A percentile compares a stretch with the other conserved stretches of the same genome.
Conservation (phyloP, 2,888 invertebrate species). For the Cancer borealis region DNA sequence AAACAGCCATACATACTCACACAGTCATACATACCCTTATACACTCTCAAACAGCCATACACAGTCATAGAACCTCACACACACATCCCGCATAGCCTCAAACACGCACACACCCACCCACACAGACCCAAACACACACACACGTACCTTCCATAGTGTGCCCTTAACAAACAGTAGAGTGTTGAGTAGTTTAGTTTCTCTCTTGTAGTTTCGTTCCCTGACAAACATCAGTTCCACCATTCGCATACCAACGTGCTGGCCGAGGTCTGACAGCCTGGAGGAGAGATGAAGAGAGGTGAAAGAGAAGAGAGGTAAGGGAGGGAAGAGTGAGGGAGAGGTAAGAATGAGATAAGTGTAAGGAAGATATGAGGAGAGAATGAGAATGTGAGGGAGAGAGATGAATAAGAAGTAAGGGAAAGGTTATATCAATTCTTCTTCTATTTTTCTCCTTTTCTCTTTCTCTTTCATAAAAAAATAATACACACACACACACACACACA, state of each 20-base stretch:
- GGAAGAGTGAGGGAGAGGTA: background rate
- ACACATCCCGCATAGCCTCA: conserved; percentile 92
- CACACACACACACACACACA: no score
- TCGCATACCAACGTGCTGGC: conserved; percentile 95
- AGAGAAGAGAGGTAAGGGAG: background rate
- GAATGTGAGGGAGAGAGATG: no score
- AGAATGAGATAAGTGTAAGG: no score
- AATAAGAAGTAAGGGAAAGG: no score
- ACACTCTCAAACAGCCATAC: conserved; percentile 81
- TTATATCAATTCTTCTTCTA: no score
- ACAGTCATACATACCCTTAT: no score
- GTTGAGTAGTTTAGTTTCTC: conserved; percentile 96
- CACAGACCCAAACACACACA: background rate
- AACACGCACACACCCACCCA: background rate
- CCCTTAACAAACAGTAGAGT: conserved; percentile 97
- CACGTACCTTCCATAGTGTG: conserved; percentile 95
- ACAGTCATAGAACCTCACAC: background rate
- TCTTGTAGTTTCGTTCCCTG: conserved; percentile 94
- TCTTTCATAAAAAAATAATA: no score
- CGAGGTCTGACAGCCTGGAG: conserved; percentile 94
- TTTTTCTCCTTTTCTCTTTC: no score
- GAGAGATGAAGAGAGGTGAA: background rate
- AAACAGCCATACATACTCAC: conserved; percentile 80
- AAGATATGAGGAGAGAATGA: no score
- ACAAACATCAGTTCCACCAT: conserved; percentile 96